A percentile compares a stretch with the other conserved stretches of the same genome.
Conservation (phyloP, 2,113 vertebrate genomes). For the Ceyx melanurus region DNA sequence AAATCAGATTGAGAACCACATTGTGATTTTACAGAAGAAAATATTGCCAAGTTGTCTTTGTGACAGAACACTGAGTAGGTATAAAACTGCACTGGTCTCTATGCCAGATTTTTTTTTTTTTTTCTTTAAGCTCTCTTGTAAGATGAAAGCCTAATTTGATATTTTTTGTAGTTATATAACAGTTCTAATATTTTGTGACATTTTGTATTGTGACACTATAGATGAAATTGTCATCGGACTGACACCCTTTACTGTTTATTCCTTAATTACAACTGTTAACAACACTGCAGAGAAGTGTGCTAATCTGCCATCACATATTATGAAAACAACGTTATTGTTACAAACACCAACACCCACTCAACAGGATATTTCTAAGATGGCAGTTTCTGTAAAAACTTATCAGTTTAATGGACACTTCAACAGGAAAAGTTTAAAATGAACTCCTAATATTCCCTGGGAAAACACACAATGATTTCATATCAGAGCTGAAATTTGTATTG, state of each 20-base stretch:
- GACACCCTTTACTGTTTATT: slow-evolving; percentile 83
- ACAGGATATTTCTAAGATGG: slow-evolving; percentile 78
- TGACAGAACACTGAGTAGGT: slow-evolving; percentile 80
- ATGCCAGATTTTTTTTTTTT: slow-evolving; percentile 67
- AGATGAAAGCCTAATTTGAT: slow-evolving; percentile 74
- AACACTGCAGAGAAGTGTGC: slow-evolving; percentile 80
- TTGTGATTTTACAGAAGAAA: slow-evolving; percentile 69
- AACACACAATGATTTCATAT: not conserved
- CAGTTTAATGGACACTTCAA: slow-evolving; percentile 62
- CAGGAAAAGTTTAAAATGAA: slow-evolving; percentile 58
- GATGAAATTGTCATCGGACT: slow-evolving; percentile 85
- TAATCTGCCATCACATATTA: slow-evolving; percentile 83
- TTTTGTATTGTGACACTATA: slow-evolving; percentile 86
- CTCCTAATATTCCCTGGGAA: slow-evolving; percentile 28
- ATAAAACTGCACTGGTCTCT: slow-evolving; percentile 73
- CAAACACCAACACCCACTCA: slow-evolving; percentile 82
- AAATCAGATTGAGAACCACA: slow-evolving; percentile 73
- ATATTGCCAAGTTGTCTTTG: slow-evolving; percentile 79
- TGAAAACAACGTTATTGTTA: slow-evolving; percentile 85
- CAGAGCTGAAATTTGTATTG: not conserved
- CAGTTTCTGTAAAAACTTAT: slow-evolving; percentile 72
- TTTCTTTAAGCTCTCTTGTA: slow-evolving; percentile 51
- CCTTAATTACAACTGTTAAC: slow-evolving; percentile 84
- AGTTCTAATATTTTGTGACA: slow-evolving; percentile 85
- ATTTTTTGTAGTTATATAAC: slow-evolving; percentile 80